Evolutionary conservation across 1,140 invertebrate species (phyloP), one percentile per base, ranked within the genome.

Genomic region (Drosophila auraria): DNA sequence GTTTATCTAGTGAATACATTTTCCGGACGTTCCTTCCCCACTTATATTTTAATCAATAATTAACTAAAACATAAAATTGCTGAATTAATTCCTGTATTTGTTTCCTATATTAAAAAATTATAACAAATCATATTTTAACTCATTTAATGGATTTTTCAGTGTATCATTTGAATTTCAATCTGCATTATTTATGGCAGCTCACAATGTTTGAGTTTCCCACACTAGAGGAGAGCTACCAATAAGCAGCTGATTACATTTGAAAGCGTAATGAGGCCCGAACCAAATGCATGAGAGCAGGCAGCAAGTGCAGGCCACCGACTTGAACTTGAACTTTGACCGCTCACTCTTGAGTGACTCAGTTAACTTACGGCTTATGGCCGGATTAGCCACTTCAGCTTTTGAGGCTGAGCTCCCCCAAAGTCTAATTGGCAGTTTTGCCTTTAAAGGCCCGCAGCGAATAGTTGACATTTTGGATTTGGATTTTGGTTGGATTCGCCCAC

Each of bases 391-490:
- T 36, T 33, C 25, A 47, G 23, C 11, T 56, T 20, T 49, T 14
- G 38, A 65, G 11, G 27, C 11, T 30, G 6, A 40, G 25, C 38
- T 61, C 61, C 20, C 49, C 33, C 45, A 20, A 60, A 50, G 45
- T 49, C 73, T 84, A 87, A 87, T 87, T 89, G 84, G 36, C 69
- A 42, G 62, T 8, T 66, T 70, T 81, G 69, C 81, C 83, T 78
- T 87, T 84, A 75, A 89, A 70, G 81, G 84, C 50, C 58, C 36
- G 50, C 45, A 64, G 72, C 53, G 53, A 77, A 77, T 77, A 38
- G 81, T 89, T 83, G 84, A 89, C 84, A 87, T 87, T 87, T 87
- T 89, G 38, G 72, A 72, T 60, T 57, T 30, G 75, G 30, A 17
- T 87, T 57, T 58, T 20, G 66, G 23, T 36, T 20, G 38, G 20